Evolutionary conservation across 2,888 invertebrate genomes (phyloP).

Genomic region (Celastrina argiolus): DNA sequence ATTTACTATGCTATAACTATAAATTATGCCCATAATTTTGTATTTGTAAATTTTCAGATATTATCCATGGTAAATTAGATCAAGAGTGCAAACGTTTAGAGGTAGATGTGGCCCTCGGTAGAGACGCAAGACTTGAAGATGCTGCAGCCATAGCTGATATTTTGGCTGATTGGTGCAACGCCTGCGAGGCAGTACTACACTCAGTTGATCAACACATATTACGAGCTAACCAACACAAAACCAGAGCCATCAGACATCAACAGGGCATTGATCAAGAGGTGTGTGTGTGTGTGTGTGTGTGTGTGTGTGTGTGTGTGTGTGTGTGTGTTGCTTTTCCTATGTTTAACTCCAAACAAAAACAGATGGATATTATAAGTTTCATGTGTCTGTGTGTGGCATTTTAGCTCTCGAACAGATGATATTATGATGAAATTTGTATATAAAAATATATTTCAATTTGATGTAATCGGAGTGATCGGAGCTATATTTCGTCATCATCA

Average conservation of each 20-base stretch:
- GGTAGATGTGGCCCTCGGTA: slow-evolving; percentile 94
- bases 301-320: no score
- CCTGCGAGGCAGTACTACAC: slow-evolving; percentile 90
- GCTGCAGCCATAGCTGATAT: slow-evolving; percentile 89
- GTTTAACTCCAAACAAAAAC: no score
- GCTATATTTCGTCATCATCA: no score
- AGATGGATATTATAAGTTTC: no score
- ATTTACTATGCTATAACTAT: not conserved
- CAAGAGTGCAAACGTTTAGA: slow-evolving; percentile 96
- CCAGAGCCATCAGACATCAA: slow-evolving; percentile 86
- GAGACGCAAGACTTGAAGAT: slow-evolving; percentile 93
- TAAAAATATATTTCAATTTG: no score
- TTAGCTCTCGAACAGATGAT: no score
- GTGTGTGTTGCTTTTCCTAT: no score
- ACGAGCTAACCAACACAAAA: slow-evolving; percentile 91
- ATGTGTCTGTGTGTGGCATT: no score
- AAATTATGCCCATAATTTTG: not conserved
- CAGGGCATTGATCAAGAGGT: slow-evolving; percentile 93
- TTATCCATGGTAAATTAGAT: slow-evolving; percentile 96
- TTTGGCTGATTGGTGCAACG: slow-evolving; percentile 91
- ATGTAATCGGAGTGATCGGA: no score
- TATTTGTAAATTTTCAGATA: slow-evolving; percentile 76
- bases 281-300: no score
- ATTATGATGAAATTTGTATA: no score
- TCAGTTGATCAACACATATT: slow-evolving; percentile 94